These are phyloP conservation scores for Saguinus midas DNA, from an alignment of 2,113 vertebrate genomes.

Conservation along the genomic window DNA sequence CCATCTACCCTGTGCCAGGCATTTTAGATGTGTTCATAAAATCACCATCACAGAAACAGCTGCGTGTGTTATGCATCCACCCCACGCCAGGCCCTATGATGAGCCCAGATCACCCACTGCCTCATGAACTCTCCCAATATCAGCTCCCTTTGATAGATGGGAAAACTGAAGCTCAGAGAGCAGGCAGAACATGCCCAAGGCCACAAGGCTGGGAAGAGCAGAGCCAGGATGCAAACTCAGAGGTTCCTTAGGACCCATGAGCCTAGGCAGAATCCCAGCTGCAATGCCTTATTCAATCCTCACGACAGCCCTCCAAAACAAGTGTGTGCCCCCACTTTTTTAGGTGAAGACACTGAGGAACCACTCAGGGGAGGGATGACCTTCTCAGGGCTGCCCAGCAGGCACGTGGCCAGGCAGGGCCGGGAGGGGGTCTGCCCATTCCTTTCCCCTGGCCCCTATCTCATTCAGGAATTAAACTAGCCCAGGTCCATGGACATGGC, in stretches of 20 bases:
- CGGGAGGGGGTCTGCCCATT: neutral
- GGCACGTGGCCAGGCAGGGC: neutral
- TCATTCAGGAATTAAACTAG: neutral
- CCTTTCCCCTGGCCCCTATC: neutral
- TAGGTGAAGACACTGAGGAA: neutral
- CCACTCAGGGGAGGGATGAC: too few relatives aligned
- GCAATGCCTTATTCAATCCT: neutral
- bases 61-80: fast-evolving
- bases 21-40: neutral
- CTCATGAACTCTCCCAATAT: neutral
- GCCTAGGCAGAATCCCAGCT: neutral
- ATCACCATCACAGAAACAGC: fast-evolving
- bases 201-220: neutral
- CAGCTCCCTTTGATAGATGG: neutral
- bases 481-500: too few relatives aligned
- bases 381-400: neutral
- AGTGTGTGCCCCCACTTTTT: fast-evolving
- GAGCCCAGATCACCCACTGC: neutral
- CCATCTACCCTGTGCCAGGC: neutral
- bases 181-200: neutral
- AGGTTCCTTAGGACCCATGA: fast-evolving
- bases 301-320: neutral
- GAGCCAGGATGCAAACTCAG: neutral
- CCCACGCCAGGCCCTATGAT: fast-evolving
- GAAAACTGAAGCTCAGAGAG: neutral